A percentile compares a stretch with the other conserved stretches of the same genome.
Evolutionary conservation across 1,140 invertebrate species (phyloP).

Genomic region (Myzus persicae): DNA sequence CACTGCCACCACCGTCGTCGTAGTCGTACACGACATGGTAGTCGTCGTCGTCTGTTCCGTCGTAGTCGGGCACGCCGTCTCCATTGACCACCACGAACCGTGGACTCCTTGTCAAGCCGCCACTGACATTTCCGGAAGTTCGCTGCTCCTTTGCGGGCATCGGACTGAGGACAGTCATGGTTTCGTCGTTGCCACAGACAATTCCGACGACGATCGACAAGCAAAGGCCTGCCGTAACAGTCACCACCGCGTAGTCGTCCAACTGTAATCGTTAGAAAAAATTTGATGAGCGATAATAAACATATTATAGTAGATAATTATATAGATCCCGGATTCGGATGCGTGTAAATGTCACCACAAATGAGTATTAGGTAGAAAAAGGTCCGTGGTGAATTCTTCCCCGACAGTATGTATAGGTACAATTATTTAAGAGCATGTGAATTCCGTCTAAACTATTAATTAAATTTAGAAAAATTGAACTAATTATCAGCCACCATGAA

Average conservation of each 20-base stretch:
- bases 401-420: background rate
- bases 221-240: background rate
- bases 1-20: background rate
- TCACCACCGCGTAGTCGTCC: background rate
- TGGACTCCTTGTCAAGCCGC: background rate
- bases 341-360: background rate
- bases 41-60: background rate
- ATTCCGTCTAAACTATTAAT: background rate
- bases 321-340: background rate
- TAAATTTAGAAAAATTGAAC: background rate
- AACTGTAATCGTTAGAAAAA: background rate
- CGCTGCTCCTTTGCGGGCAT: too few species aligned
- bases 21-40: background rate
- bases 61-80: constrained; percentile 32
- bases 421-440: background rate
- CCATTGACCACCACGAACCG: constrained; percentile 19
- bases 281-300: background rate
- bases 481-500: background rate
- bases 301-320: background rate
- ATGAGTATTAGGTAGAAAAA: background rate
- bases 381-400: background rate
- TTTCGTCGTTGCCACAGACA: background rate
- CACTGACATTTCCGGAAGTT: background rate
- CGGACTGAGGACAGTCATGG: background rate
- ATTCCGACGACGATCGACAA: background rate